A percentile compares a stretch with the other conserved stretches of the same genome.
These are phyloP conservation scores for Ligdia adustata DNA, from an alignment of 2,888 invertebrate genomes.

Conservation along the genomic window DNA sequence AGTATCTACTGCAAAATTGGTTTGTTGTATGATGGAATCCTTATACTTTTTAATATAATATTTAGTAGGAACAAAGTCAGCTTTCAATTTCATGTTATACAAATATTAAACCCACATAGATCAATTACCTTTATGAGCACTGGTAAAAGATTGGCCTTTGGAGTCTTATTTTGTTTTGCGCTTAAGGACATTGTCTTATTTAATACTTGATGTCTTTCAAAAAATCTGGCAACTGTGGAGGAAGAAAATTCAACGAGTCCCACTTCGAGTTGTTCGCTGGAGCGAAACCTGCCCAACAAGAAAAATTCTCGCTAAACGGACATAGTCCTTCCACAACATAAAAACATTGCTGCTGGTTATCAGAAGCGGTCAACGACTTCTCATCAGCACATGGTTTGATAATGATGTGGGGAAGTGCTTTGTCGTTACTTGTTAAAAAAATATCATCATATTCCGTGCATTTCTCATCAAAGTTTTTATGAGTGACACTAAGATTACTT, in stretches of 20 bases:
- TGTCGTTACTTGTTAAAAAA: neutral
- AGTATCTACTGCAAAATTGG: too few species aligned
- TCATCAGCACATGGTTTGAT: slow-evolving; percentile 42
- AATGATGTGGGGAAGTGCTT: slow-evolving; percentile 39
- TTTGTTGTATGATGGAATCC: too few species aligned
- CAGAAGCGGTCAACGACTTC: slow-evolving; percentile 17
- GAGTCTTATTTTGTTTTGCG: too few species aligned
- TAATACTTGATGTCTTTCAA: slow-evolving; percentile 42
- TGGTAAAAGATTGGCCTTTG: too few species aligned
- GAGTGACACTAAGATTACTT: slow-evolving; percentile 18
- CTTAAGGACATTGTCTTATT: too few species aligned
- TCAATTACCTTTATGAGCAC: too few species aligned
- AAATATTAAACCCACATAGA: too few species aligned
- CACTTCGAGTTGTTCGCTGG: slow-evolving; percentile 26
- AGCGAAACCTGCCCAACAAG: neutral
- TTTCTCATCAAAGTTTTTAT: slow-evolving; percentile 21
- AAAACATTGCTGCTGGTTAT: slow-evolving; percentile 40
- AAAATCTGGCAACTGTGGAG: slow-evolving; percentile 64
- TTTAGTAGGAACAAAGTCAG: too few species aligned
- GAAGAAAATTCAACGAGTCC: slow-evolving; percentile 56
- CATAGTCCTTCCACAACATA: slow-evolving; percentile 41
- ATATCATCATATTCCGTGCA: slow-evolving; percentile 8
- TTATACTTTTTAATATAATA: too few species aligned
- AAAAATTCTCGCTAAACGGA: slow-evolving; percentile 23
- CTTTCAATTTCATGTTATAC: too few species aligned